Evolutionary conservation across 2,888 invertebrate species (phyloP).

Genomic region (Unio pictorum): DNA sequence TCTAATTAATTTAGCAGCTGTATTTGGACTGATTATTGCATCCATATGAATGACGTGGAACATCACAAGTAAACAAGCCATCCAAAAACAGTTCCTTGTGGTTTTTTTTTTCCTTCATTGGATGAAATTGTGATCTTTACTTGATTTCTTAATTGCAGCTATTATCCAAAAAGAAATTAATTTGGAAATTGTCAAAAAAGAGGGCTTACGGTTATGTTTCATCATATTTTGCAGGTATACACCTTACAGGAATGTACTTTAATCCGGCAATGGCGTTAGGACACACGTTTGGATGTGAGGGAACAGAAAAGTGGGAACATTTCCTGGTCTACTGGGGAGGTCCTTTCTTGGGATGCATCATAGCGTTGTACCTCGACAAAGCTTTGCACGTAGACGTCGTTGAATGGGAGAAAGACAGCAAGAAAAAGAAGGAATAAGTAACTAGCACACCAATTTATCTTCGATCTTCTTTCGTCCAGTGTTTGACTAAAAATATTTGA

Average conservation of each 20-base stretch:
- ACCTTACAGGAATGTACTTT: slow-evolving; percentile 94
- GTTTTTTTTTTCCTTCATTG: no score
- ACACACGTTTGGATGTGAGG: slow-evolving; percentile 89
- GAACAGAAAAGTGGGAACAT: slow-evolving; percentile 86
- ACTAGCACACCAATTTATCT: background rate
- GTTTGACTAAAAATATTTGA: no score
- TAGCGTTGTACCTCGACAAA: slow-evolving; percentile 46
- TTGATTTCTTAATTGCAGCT: no score
- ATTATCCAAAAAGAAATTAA: no score
- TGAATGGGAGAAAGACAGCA: slow-evolving; percentile 17
- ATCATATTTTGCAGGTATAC: slow-evolving; percentile 80
- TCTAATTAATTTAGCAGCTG: no score
- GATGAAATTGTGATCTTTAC: no score
- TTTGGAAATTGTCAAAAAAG: no score
- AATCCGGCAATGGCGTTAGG: slow-evolving; percentile 94
- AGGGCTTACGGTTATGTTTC: background rate
- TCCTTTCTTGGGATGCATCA: slow-evolving; percentile 78
- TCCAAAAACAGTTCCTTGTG: no score
- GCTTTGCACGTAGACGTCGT: slow-evolving; percentile 49
- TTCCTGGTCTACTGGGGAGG: slow-evolving; percentile 93
- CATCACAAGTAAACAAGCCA: no score
- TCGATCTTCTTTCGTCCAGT: no score
- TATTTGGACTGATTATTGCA: no score
- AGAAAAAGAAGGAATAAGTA: slow-evolving; percentile 24
- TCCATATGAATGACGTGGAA: no score